Conservation (phyloP, 2,888 invertebrate genomes). For the Sphaerophoria taeniata region DNA sequence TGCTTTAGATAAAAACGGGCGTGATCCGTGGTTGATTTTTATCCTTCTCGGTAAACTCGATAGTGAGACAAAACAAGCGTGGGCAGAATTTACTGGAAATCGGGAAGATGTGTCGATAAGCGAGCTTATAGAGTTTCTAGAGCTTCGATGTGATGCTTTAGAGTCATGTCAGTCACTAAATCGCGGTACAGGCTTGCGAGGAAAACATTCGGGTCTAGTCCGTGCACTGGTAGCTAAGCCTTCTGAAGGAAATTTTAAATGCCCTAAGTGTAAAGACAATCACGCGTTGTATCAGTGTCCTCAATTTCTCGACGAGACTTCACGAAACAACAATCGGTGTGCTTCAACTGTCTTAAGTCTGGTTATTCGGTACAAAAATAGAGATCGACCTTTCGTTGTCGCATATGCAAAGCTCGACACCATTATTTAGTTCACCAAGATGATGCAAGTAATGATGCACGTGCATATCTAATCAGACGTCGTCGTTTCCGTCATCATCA, state of each 20-base stretch:
- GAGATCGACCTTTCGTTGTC: too few relatives aligned
- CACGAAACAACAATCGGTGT: conserved; percentile 16
- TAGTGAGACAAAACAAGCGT: not conserved
- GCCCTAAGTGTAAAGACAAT: conserved; percentile 12
- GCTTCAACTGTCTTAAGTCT: conserved; percentile 16
- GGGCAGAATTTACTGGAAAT: conserved; percentile 6
- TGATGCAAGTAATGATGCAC: not conserved
- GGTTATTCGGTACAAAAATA: conserved; percentile 17
- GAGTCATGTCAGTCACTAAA: conserved; percentile 29
- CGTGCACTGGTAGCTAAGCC: conserved; percentile 17
- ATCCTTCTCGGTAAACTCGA: conserved; percentile 1
- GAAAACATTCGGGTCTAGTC: conserved; percentile 1
- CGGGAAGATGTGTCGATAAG: not conserved
- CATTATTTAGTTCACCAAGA: conserved; percentile 31
- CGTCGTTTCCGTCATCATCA: not conserved
- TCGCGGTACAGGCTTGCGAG: not conserved
- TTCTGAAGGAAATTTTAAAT: not conserved
- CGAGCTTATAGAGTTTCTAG: not conserved
- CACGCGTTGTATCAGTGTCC: conserved; percentile 15
- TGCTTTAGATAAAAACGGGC: conserved; percentile 3
- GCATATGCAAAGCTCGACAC: conserved; percentile 31
- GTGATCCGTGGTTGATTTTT: conserved; percentile 28
- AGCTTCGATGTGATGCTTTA: conserved; percentile 10
- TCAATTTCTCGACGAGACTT: conserved; percentile 26
- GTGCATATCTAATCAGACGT: not conserved